Conservation (phyloP, 1,140 invertebrate genomes). For the Hycleus phaleratus region DNA sequence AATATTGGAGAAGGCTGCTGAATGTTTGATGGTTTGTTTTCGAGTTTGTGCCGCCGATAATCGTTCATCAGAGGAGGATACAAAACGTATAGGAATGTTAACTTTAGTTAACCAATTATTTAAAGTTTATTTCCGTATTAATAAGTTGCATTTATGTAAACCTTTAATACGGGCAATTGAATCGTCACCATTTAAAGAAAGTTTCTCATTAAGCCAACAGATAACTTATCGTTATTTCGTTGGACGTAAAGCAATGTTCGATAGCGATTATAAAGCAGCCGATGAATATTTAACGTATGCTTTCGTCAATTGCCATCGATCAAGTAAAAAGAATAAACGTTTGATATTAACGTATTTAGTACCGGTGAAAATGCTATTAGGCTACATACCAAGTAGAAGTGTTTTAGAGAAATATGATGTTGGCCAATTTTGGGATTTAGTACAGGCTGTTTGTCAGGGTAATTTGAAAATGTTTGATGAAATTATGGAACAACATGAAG, state of each 20-base stretch:
- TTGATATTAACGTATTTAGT: conserved; percentile 93
- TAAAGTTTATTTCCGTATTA: conserved; percentile 96
- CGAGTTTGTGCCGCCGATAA: conserved; percentile 93
- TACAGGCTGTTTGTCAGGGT: conserved; percentile 80
- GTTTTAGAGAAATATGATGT: conserved; percentile 86
- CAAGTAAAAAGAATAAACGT: conserved; percentile 82
- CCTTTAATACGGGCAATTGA: conserved; percentile 95
- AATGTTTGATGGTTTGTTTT: conserved; percentile 89
- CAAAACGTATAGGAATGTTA: conserved; percentile 94
- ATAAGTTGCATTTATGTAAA: conserved; percentile 94
- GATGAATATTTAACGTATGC: conserved; percentile 89
- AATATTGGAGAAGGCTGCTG: conserved; percentile 88
- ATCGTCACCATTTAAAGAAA: conserved; percentile 78
- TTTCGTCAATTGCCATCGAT: conserved; percentile 80
- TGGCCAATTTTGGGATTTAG: conserved; percentile 81
- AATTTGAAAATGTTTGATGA: conserved; percentile 78
- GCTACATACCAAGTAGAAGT: conserved; percentile 75
- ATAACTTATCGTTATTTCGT: conserved; percentile 97
- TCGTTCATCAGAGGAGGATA: conserved; percentile 75
- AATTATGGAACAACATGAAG: conserved; percentile 78
- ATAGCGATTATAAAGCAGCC: conserved; percentile 89
- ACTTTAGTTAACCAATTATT: conserved; percentile 93
- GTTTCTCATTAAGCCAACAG: conserved; percentile 78
- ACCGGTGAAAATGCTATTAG: conserved; percentile 94
- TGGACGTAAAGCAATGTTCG: conserved; percentile 95